Conservation (phyloP, 2,888 invertebrate species). For the Eupithecia centaureata region DNA sequence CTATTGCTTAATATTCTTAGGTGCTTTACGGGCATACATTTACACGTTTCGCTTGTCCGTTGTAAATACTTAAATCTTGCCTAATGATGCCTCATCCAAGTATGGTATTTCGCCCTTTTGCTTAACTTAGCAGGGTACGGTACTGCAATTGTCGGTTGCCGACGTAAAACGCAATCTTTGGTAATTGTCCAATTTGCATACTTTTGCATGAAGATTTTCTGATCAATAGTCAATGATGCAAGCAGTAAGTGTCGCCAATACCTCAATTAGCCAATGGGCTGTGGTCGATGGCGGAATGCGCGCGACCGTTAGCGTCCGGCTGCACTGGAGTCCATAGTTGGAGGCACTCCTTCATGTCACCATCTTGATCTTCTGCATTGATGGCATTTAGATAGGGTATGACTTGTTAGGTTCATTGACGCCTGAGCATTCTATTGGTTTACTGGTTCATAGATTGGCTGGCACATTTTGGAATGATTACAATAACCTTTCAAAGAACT, state of each 20-base stretch:
- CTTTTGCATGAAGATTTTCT: conserved; percentile 30
- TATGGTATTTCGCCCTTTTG: conserved; percentile 4
- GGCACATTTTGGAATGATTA: not conserved
- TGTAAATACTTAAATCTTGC: conserved; percentile 5
- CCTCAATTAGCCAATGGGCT: conserved; percentile 70
- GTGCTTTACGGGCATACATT: conserved; percentile 8
- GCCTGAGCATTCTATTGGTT: not conserved
- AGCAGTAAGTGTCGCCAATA: conserved; percentile 44
- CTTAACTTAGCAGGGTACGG: conserved; percentile 6
- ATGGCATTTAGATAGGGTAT: conserved; percentile 44
- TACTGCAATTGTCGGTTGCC: conserved; percentile 9
- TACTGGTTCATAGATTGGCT: not conserved
- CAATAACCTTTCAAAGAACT: not conserved
- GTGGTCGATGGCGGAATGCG: conserved; percentile 67
- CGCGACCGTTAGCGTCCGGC: conserved; percentile 80
- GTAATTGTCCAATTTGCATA: conserved; percentile 20
- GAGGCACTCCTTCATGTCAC: conserved; percentile 58
- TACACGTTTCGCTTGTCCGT: not conserved
- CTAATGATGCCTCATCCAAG: not conserved
- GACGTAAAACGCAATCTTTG: conserved; percentile 9
- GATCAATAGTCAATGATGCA: conserved; percentile 40
- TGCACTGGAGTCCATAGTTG: conserved; percentile 58
- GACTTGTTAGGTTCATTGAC: conserved; percentile 42
- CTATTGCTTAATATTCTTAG: conserved; percentile 31
- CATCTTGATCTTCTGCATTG: conserved; percentile 45